phyloP scores from a whole-genome alignment of 2,888 invertebrate species.

The Hemistola chrysoprasaria region DNA sequence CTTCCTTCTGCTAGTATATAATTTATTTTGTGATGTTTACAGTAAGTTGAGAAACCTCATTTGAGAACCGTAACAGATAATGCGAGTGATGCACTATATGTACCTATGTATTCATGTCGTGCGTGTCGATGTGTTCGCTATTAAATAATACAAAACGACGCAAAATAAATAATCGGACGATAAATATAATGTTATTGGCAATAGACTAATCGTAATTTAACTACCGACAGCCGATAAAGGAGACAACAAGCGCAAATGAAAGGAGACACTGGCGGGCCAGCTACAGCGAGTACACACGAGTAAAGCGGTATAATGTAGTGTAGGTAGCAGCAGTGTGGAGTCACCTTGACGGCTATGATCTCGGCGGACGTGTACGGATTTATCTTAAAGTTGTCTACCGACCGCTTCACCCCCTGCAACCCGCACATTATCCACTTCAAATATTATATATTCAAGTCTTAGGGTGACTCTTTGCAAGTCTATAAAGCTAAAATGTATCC shows the following conservation, averaged over 20 bases:
- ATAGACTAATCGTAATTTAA: too few species aligned
- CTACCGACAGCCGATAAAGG: too few species aligned
- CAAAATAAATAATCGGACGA: background rate
- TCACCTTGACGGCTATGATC: conserved; percentile 98
- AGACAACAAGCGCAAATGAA: conserved; percentile 8
- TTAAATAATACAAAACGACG: background rate
- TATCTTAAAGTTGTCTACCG: conserved; percentile 91
- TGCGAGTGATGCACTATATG: too few species aligned
- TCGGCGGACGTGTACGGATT: conserved; percentile 86
- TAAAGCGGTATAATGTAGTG: background rate
- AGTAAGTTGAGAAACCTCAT: too few species aligned
- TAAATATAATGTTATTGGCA: too few species aligned
- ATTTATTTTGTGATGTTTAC: too few species aligned
- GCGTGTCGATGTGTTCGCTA: background rate
- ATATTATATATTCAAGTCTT: too few species aligned
- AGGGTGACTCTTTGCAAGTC: too few species aligned
- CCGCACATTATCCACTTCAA: conserved; percentile 22
- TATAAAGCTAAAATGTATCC: too few species aligned
- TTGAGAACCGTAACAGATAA: too few species aligned
- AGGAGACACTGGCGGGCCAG: background rate
- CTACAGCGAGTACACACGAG: background rate
- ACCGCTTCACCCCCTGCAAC: conserved; percentile 94
- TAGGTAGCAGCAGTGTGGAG: conserved; percentile 1
- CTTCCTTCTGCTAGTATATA: too few species aligned
- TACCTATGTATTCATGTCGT: too few species aligned